Conservation (phyloP, 2,113 vertebrate species). For the Microcebus jonahi region DNA sequence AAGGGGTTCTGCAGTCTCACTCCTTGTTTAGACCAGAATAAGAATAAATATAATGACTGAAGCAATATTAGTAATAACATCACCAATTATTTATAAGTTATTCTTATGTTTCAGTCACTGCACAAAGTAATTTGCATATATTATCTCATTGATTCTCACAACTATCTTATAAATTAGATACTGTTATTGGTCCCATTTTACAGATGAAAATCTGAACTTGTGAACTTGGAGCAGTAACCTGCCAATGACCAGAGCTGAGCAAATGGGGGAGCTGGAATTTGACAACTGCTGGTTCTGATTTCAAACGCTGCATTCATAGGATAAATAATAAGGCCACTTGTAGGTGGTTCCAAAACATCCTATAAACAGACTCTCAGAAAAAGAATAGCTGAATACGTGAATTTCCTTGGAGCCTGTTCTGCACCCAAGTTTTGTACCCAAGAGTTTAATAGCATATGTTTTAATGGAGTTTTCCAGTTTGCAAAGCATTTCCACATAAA, state of each 20-base stretch:
- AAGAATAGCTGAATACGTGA: not conserved
- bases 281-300: not conserved
- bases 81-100: too few relatives aligned
- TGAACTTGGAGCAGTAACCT: not conserved
- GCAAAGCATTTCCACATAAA: not conserved
- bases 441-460: not conserved
- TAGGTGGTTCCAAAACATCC: not conserved
- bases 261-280: not conserved
- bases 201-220: not conserved
- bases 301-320: not conserved
- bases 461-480: not conserved
- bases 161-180: not conserved
- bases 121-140: not conserved
- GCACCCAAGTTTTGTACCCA: not conserved
- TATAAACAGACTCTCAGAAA: not conserved
- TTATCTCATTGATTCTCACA: not conserved
- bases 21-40: not conserved
- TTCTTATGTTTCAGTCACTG: not conserved
- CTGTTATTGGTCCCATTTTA: not conserved
- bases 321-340: not conserved
- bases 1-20: accelerated
- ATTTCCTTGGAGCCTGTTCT: not conserved
- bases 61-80: not conserved
- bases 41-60: not conserved
- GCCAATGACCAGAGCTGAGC: not conserved